A percentile compares a stretch with the other conserved stretches of the same genome.
Conservation (phyloP, 2,113 vertebrate genomes). For the Chloebia gouldiae region DNA sequence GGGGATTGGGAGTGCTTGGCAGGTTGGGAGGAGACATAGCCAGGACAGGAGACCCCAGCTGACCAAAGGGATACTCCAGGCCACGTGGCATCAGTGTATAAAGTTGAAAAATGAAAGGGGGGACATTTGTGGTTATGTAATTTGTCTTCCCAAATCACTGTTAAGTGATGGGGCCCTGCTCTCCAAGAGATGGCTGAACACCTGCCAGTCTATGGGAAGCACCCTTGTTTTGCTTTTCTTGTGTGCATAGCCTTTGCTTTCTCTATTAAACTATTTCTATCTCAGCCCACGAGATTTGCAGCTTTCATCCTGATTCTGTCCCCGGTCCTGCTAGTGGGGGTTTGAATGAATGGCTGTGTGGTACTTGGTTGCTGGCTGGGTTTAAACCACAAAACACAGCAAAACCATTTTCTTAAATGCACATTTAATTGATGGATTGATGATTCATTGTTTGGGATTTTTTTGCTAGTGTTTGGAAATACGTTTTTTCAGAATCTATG, state of each 20-base stretch:
- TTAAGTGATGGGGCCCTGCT: no score
- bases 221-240: neutral
- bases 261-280: neutral
- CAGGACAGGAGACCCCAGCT: neutral
- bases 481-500: neutral
- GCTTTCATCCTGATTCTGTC: neutral
- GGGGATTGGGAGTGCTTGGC: neutral
- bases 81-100: no score
- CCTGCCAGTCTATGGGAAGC: neutral
- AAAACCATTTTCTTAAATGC: neutral
- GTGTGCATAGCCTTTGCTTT: neutral
- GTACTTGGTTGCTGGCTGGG: neutral
- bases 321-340: no score
- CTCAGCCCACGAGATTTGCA: neutral
- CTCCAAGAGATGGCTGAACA: neutral
- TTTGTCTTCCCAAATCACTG: neutral
- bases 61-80: neutral
- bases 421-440: neutral
- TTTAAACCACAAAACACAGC: neutral
- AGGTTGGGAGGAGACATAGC: fast-evolving
- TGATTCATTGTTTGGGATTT: fast-evolving
- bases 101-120: neutral
- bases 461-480: neutral
- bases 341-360: neutral
- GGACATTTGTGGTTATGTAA: no score